These are phyloP conservation scores for Phenganax subtilis DNA, from an alignment of 92 coral and sea anemone genomes.

Conservation along the genomic window DNA sequence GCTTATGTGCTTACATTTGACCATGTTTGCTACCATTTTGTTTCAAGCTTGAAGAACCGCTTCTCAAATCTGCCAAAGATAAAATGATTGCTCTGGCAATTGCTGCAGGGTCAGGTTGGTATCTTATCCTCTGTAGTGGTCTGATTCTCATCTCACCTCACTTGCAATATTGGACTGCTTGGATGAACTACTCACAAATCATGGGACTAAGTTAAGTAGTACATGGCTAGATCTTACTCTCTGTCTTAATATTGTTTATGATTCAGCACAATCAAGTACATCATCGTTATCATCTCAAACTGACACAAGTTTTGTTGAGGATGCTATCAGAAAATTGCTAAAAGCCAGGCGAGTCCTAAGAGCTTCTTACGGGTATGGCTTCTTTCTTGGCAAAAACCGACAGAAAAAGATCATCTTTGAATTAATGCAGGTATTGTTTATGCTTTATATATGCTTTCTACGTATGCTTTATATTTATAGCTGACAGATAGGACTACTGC, in stretches of 20 bases:
- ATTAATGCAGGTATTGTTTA: slow-evolving; percentile 70
- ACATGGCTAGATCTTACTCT: background rate
- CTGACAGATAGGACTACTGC: background rate
- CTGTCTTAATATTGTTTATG: background rate
- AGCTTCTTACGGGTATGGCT: slow-evolving; percentile 89
- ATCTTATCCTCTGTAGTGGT: background rate
- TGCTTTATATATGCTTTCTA: background rate
- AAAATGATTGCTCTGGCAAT: slow-evolving; percentile 89
- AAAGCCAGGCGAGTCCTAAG: slow-evolving; percentile 74
- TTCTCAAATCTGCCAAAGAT: slow-evolving; percentile 87
- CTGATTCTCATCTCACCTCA: background rate
- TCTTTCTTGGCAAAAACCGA: slow-evolving; percentile 70
- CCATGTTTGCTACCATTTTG: background rate
- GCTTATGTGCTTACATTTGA: background rate
- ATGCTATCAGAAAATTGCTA: slow-evolving; percentile 77
- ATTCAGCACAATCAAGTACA: slow-evolving; percentile 14
- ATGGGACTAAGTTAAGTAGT: no score
- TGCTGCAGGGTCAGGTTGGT: slow-evolving; percentile 90
- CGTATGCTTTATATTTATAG: background rate
- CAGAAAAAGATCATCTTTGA: slow-evolving; percentile 93
- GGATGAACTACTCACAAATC: no score
- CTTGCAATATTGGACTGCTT: background rate
- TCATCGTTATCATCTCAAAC: slow-evolving; percentile 57
- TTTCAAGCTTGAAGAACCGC: slow-evolving; percentile 81
- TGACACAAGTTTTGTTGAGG: slow-evolving; percentile 84